Conservation (phyloP, 2,888 invertebrate genomes). For the Taphrorychus bicolor region DNA sequence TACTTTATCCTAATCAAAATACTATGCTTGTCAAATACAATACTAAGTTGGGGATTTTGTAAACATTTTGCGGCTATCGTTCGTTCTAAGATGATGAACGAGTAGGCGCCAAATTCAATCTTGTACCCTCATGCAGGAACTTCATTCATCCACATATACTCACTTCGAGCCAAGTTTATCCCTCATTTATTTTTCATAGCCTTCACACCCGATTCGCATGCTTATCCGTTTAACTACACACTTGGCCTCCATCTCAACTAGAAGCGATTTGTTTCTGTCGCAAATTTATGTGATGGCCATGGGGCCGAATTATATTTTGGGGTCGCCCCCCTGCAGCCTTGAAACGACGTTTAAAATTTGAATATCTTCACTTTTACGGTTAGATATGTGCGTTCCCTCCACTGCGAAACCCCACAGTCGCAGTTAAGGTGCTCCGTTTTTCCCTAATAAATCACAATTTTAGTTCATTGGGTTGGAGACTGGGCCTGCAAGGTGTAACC, state of each 20-base stretch:
- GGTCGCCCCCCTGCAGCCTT: background rate
- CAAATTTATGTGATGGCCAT: background rate
- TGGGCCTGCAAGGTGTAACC: conserved; percentile 86
- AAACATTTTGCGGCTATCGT: too few species aligned
- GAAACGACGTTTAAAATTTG: background rate
- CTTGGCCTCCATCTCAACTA: background rate
- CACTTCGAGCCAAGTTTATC: background rate
- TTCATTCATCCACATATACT: background rate
- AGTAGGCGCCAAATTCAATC: too few species aligned
- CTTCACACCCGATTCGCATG: background rate
- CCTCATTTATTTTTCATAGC: background rate
- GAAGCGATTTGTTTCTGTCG: background rate
- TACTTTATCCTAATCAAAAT: too few species aligned
- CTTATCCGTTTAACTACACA: background rate
- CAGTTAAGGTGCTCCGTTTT: background rate
- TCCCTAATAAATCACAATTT: conserved; percentile 15
- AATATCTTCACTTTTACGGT: background rate
- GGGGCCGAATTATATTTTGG: background rate
- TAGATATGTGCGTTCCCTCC: background rate
- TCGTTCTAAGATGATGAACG: too few species aligned
- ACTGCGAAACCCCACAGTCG: background rate
- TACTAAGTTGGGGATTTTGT: too few species aligned
- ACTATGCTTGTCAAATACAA: too few species aligned
- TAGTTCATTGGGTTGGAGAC: conserved; percentile 81
- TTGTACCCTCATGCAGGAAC: too few species aligned